Percentiles rank a stretch among this genome's conserved stretches.
Evolutionary conservation across 2,113 vertebrate species (phyloP).

Genomic region (Gymnocephalus cernua): DNA sequence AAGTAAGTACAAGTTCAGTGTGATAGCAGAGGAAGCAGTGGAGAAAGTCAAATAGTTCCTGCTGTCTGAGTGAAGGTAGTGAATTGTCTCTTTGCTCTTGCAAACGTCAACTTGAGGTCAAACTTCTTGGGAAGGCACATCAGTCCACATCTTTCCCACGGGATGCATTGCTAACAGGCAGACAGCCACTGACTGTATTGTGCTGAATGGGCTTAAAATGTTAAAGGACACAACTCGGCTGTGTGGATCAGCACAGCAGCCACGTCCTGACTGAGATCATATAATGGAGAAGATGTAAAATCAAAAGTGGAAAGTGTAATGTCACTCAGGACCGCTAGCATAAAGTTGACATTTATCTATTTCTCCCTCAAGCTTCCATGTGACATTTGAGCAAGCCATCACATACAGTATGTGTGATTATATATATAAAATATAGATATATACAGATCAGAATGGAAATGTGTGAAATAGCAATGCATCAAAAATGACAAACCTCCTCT

Average conservation of each 20-base stretch:
- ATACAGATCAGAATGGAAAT: not conserved
- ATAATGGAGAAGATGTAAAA: not conserved
- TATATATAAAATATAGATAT: not conserved
- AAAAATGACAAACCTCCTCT: not conserved
- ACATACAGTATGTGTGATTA: not conserved
- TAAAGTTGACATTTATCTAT: not conserved
- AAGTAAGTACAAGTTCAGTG: constrained; percentile 16
- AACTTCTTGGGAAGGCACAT: constrained; percentile 16
- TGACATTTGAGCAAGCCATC: not conserved
- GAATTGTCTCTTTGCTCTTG: constrained; percentile 15
- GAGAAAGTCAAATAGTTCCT: constrained; percentile 1
- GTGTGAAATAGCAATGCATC: not conserved
- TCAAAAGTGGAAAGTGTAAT: not conserved
- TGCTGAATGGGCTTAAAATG: not conserved
- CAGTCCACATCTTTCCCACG: not conserved
- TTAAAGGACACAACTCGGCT: constrained; percentile 21
- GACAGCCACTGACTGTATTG: not conserved
- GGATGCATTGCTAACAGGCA: constrained; percentile 22
- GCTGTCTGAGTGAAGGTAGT: constrained; percentile 3
- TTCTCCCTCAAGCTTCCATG: constrained; percentile 3
- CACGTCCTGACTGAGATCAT: constrained; percentile 18
- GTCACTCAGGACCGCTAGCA: constrained; percentile 8
- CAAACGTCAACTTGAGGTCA: constrained; percentile 44
- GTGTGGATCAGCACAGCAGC: constrained; percentile 17
- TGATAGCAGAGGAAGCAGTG: not conserved